Base-by-base conservation (phyloP, 2,113 vertebrate genomes). In the Butorides virescens region DNA sequence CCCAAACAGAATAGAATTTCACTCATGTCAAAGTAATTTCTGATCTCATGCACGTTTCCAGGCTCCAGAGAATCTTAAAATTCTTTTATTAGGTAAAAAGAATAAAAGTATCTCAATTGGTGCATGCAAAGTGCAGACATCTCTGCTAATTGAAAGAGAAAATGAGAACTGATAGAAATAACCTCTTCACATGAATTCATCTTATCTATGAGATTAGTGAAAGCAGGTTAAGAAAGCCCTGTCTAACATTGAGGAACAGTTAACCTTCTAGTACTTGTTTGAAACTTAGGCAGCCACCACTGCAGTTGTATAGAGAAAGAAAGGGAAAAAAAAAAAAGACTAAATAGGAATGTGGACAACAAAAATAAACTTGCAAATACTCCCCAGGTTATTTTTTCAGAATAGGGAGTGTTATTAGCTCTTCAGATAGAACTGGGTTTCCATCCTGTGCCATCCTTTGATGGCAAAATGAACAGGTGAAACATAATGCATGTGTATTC, bases 71-170 rank as follows among this genome's bases (percentile, higher is more conserved):
- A 72, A 32, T 50, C 42, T 73, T 77, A 12, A 5, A 13, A 17
- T 61, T 86, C 32, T 59, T 85, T 90, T 65, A 59, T 61, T 88
- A 50, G 42, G 32, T 61, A 74, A 81, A 88, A 86, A 79, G 7
- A 39, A 25, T 46, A 50, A 19, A 61, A 49, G n/a, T n/a, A 77
- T 12, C 36, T 90, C 52, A 17, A 10, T 7, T 46, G 21, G 25
- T 65, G 15, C 39, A 39, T 55, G 47, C 14, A 8, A 61, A 68
- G 15, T 47, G 8, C 42, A 58, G 27, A 13, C 39, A 46, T 75
- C 55, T 86, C 47, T 89, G 30, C 29, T 91, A 95, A 92, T 87
- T 89, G 87, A 85, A 93, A 84, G 52, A 75, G 61, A 59, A 94
- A 79, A 65, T 29, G 13, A 84, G 92, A 90, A 63, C 1, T 47